Percentiles rank a stretch among this genome's conserved stretches.
Evolutionary conservation across 1,140 invertebrate species (phyloP).

Genomic region (Neotoxoptera formosana): DNA sequence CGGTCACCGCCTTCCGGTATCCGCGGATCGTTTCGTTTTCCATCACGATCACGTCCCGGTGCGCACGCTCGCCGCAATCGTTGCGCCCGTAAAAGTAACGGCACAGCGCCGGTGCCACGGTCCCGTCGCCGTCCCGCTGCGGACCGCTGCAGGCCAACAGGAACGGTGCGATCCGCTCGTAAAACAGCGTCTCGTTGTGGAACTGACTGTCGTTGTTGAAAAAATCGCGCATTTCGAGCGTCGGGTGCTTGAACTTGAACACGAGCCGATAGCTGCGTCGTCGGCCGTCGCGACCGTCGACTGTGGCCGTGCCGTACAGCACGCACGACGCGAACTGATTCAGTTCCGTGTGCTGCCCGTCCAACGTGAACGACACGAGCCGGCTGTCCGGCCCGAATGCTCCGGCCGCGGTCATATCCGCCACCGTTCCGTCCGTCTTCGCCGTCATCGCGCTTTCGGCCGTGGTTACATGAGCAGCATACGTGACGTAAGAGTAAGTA

Average conservation of each 20-base stretch:
- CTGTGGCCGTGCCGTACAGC: not conserved
- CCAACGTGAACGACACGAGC: slow-evolving; percentile 1
- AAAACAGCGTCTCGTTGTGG: slow-evolving; percentile 48
- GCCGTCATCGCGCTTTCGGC: not conserved
- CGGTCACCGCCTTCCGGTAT: too few relatives aligned
- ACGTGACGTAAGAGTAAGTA: too few relatives aligned
- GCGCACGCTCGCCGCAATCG: too few relatives aligned
- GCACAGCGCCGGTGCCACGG: too few relatives aligned
- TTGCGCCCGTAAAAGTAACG: too few relatives aligned
- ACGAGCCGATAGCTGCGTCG: not conserved
- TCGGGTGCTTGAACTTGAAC: slow-evolving; percentile 26
- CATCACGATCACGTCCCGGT: too few relatives aligned
- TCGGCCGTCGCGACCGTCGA: not conserved
- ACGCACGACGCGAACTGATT: slow-evolving; percentile 49
- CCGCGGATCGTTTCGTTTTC: too few relatives aligned
- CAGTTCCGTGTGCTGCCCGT: not conserved
- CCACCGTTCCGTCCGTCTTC: not conserved
- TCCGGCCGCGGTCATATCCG: not conserved
- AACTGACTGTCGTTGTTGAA: slow-evolving; percentile 16
- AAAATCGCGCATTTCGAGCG: not conserved
- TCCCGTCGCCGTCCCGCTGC: too few relatives aligned
- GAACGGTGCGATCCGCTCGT: slow-evolving; percentile 11
- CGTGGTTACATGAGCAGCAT: too few relatives aligned
- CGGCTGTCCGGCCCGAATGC: slow-evolving; percentile 22
- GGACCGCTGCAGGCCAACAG: too few relatives aligned